phyloP scores from a whole-genome alignment of 2,888 invertebrate species.

The Sthenelais limicola region DNA sequence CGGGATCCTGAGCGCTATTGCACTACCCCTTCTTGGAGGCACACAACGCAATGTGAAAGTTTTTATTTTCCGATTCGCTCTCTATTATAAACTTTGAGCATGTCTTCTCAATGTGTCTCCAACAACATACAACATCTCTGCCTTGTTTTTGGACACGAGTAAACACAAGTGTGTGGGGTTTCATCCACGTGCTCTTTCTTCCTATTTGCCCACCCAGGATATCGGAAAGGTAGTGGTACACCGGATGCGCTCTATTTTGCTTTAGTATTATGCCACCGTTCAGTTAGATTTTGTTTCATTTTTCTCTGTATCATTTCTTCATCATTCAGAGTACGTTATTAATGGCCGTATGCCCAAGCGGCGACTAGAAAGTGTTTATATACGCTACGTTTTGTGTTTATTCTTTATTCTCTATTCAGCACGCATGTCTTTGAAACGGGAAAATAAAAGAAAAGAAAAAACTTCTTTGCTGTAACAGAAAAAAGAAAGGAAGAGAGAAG shows the following conservation, averaged over 20 bases:
- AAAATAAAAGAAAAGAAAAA: background rate
- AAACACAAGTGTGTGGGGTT: constrained; percentile 26
- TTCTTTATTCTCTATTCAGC: constrained; percentile 16
- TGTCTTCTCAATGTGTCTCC: constrained; percentile 8
- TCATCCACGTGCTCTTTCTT: constrained; percentile 34
- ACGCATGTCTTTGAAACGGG: constrained; percentile 30
- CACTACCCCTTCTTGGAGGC: too few species aligned
- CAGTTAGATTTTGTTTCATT: background rate
- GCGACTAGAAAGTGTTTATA: background rate
- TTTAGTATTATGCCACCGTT: too few species aligned
- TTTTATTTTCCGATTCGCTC: too few species aligned
- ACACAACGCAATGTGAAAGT: too few species aligned
- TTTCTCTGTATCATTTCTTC: background rate
- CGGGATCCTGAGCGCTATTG: too few species aligned
- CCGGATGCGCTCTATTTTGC: constrained; percentile 16
- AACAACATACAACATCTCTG: background rate
- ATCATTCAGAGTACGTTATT: constrained; percentile 12
- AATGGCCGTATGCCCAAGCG: background rate
- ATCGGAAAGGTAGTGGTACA: constrained; percentile 42
- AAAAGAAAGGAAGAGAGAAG: too few species aligned
- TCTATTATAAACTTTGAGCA: constrained; percentile 16
- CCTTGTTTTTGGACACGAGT: constrained; percentile 29
- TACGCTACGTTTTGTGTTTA: constrained; percentile 13
- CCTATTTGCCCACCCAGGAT: constrained; percentile 40
- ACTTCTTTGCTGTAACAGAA: too few species aligned